phyloP scores from a whole-genome alignment of 2,888 invertebrate genomes.

The Ormyrus rosae region DNA sequence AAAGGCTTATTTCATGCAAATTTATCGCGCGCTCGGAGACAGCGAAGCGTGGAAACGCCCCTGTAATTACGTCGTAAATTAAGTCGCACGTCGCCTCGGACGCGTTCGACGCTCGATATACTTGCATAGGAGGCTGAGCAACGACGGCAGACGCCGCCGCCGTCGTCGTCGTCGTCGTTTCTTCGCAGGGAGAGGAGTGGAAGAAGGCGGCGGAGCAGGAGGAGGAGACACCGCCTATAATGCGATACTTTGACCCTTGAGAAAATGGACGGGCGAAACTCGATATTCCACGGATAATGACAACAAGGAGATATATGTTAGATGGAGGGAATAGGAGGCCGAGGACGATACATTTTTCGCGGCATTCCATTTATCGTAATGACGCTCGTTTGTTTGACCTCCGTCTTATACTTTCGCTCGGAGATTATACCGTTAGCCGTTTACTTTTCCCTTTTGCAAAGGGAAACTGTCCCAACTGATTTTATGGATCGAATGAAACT shows the following conservation, averaged over 20 bases:
- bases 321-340: no score
- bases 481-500: no score
- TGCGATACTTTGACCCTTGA: slow-evolving; percentile 40
- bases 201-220: background rate
- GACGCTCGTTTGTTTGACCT: background rate
- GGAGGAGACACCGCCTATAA: slow-evolving; percentile 14
- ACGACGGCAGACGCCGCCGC: background rate
- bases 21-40: slow-evolving; percentile 18
- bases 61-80: slow-evolving; percentile 45
- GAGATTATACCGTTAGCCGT: no score
- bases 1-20: slow-evolving; percentile 35
- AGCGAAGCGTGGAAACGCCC: background rate
- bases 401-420: no score
- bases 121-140: background rate
- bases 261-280: slow-evolving; percentile 35
- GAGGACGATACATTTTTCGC: background rate
- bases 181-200: background rate
- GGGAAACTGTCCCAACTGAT: no score
- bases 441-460: no score
- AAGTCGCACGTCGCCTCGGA: slow-evolving; percentile 8
- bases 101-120: background rate
- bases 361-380: background rate
- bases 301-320: background rate
- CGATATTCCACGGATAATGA: slow-evolving; percentile 32
- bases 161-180: no score